A percentile compares a stretch with the other conserved stretches of the same genome.
These are phyloP conservation scores for Ramazzottius varieornatus DNA, from an alignment of 2,888 invertebrate genomes.

Conservation along the genomic window DNA sequence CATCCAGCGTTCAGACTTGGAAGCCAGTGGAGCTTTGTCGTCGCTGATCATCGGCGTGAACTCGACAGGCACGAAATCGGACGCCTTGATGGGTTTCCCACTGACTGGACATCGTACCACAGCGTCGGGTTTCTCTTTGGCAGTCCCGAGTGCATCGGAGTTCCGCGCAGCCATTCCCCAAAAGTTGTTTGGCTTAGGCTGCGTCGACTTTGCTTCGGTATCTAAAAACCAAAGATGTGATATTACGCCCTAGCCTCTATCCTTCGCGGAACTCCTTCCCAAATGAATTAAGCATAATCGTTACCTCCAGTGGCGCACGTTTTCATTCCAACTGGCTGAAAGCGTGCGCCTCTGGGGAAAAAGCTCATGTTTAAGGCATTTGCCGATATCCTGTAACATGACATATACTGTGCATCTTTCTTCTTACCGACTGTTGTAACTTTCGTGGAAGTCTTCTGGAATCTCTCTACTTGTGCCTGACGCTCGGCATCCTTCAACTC, in stretches of 20 bases:
- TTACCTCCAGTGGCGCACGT: too few species aligned
- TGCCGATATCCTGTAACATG: too few species aligned
- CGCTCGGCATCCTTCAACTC: not conserved
- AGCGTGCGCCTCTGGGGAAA: too few species aligned
- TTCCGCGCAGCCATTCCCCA: not conserved
- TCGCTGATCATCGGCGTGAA: slow-evolving; percentile 71
- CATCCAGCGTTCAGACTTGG: slow-evolving; percentile 69
- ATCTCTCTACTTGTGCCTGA: not conserved
- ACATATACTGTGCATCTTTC: too few species aligned
- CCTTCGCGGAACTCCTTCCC: too few species aligned
- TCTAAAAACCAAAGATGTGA: not conserved
- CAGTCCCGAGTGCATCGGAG: not conserved
- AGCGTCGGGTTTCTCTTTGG: slow-evolving; percentile 28
- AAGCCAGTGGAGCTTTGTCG: slow-evolving; percentile 55
- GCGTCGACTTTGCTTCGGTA: not conserved
- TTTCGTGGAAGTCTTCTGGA: not conserved
- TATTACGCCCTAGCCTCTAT: too few species aligned
- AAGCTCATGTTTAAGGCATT: too few species aligned
- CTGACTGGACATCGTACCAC: slow-evolving; percentile 57
- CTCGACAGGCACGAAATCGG: slow-evolving; percentile 69
- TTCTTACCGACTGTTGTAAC: not conserved
- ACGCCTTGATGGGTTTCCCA: slow-evolving; percentile 54
- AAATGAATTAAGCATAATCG: too few species aligned
- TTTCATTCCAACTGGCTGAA: too few species aligned
- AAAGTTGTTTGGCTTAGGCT: not conserved